Evolutionary conservation across 1,140 invertebrate species (phyloP).

Genomic region (Chionoecetes opilio): DNA sequence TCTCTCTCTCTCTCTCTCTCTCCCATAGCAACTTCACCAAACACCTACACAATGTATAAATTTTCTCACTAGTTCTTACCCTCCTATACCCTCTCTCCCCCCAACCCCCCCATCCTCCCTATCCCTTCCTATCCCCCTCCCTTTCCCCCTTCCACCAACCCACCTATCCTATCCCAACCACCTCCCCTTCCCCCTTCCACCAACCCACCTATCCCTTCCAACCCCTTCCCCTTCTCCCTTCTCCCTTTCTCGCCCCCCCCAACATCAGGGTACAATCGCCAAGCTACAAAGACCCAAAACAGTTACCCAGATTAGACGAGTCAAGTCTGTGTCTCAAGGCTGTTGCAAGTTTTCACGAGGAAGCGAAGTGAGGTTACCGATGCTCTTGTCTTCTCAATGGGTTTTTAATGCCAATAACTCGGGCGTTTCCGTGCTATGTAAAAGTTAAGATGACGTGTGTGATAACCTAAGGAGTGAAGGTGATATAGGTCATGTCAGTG

Average conservation of each 20-base stretch:
- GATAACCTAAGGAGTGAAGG: neutral
- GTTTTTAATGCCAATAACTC: neutral
- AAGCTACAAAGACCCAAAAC: neutral
- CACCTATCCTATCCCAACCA: no score
- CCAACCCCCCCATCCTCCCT: no score
- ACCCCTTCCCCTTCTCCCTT: neutral
- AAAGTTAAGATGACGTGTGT: neutral
- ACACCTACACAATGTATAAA: no score
- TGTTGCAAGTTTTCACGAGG: neutral
- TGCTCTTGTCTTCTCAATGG: neutral
- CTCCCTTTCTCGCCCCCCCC: neutral
- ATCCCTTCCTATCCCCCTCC: no score
- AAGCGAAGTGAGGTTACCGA: neutral
- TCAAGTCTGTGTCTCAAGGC: neutral
- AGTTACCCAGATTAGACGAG: neutral
- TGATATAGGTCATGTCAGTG: neutral
- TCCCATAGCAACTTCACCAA: no score
- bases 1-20: neutral
- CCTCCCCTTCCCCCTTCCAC: no score
- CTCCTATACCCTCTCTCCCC: no score
- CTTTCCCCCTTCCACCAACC: no score
- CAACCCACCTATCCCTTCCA: neutral
- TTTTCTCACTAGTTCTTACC: no score
- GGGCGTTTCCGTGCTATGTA: neutral
- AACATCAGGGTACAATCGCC: neutral